phyloP scores from a whole-genome alignment of 2,888 invertebrate species.

The Tachystola acroxantha region DNA sequence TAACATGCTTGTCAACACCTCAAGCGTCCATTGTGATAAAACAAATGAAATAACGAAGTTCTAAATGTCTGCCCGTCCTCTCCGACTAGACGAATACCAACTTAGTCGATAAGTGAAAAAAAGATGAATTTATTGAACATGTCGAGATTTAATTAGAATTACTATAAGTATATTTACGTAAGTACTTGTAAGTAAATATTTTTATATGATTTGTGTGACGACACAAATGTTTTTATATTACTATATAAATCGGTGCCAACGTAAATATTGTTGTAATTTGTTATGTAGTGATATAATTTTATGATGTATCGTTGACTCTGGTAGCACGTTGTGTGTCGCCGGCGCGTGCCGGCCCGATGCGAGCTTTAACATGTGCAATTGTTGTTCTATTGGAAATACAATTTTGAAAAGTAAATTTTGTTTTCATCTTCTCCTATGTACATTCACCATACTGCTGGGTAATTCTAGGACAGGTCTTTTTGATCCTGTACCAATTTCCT shows the following conservation, averaged over 20 bases:
- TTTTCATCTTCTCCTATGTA: constrained; percentile 19
- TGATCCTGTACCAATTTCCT: no score
- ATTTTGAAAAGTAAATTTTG: constrained; percentile 44
- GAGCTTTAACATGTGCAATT: constrained; percentile 73
- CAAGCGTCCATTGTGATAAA: constrained; percentile 8
- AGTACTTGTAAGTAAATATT: constrained; percentile 70
- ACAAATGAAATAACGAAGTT: constrained; percentile 8
- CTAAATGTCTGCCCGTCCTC: constrained; percentile 33
- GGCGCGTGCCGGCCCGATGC: constrained; percentile 28
- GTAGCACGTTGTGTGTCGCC: constrained; percentile 42
- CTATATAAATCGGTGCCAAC: constrained; percentile 74
- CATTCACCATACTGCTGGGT: no score
- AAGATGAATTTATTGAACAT: constrained; percentile 63
- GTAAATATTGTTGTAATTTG: constrained; percentile 76
- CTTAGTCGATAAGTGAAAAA: constrained; percentile 52
- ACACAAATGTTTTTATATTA: constrained; percentile 71
- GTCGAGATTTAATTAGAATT: constrained; percentile 71
- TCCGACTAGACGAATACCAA: constrained; percentile 53
- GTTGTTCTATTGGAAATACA: constrained; percentile 75
- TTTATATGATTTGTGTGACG: constrained; percentile 66
- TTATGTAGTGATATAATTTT: constrained; percentile 74
- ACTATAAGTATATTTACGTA: constrained; percentile 65
- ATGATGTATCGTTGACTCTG: constrained; percentile 69
- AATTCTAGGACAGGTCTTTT: no score
- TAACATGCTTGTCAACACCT: constrained; percentile 1